Conservation (phyloP, 1,140 invertebrate genomes). For the Anoplophora glabripennis region DNA sequence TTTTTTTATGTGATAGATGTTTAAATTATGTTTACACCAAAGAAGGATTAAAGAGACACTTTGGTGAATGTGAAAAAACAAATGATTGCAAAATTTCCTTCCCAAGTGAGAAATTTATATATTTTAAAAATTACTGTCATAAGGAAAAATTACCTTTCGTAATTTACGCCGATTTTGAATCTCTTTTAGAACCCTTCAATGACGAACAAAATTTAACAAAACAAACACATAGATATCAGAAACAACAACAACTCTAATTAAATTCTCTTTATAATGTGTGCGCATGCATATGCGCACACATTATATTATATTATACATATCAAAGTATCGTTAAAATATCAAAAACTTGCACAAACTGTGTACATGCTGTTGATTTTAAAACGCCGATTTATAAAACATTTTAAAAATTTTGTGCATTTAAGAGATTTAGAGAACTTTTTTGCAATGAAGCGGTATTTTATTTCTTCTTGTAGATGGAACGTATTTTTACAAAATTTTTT, state of each 20-base stretch:
- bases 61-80: constrained; percentile 21
- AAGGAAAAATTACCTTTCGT: constrained; percentile 39
- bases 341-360: no score
- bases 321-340: no score
- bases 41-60: constrained; percentile 30
- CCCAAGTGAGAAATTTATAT: constrained; percentile 23
- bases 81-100: constrained; percentile 14
- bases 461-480: no score
- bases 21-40: constrained; percentile 36
- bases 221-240: constrained; percentile 32
- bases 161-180: constrained; percentile 47
- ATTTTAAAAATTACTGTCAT: constrained; percentile 36
- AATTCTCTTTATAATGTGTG: no score
- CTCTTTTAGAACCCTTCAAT: constrained; percentile 21
- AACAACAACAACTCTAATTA: constrained; percentile 41
- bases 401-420: no score
- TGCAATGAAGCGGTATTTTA: no score
- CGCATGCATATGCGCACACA: no score
- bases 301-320: no score
- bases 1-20: constrained; percentile 42
- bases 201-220: not conserved
- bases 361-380: no score
- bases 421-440: no score
- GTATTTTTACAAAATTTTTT: no score
- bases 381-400: no score